Evolutionary conservation across 2,797 vertebrate genomes (phyloP).

Genomic region (Sternotherus odoratus): DNA sequence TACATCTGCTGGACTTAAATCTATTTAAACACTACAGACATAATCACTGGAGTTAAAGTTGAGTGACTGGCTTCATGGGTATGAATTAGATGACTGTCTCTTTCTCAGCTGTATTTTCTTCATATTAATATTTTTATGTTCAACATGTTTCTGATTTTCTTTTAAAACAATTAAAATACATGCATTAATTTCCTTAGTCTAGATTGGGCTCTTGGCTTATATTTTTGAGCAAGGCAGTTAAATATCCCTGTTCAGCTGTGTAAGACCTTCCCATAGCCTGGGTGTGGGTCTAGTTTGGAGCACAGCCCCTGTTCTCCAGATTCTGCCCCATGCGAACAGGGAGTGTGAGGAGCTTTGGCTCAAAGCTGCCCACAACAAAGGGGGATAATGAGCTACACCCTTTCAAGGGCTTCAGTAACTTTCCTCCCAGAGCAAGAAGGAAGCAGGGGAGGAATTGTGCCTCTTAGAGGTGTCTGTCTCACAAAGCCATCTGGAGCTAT

Average conservation of each 20-base stretch:
- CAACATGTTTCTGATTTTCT: not conserved
- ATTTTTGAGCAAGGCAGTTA: not conserved
- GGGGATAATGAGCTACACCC: not conserved
- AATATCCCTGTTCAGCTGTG: not conserved
- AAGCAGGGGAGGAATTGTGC: not conserved
- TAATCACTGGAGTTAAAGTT: conserved; percentile 51
- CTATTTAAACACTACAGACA: conserved; percentile 67
- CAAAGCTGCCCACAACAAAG: not conserved
- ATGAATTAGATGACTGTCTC: conserved; percentile 15
- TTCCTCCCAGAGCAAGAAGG: not conserved
- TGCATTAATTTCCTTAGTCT: not conserved
- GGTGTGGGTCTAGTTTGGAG: not conserved
- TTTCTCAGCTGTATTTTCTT: conserved; percentile 22
- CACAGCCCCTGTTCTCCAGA: not conserved
- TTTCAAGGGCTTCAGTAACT: not conserved
- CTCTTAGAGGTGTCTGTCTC: not conserved
- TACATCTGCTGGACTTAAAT: conserved; percentile 71
- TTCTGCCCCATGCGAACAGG: not conserved
- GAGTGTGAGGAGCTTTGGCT: not conserved
- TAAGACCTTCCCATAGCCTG: not conserved
- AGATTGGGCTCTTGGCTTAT: not conserved
- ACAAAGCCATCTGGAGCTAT: not conserved
- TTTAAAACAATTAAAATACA: not conserved
- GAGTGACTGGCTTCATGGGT: not conserved
- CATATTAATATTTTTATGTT: not conserved